phyloP scores from a whole-genome alignment of 2,888 invertebrate species.

The Eucera pruinosa region DNA sequence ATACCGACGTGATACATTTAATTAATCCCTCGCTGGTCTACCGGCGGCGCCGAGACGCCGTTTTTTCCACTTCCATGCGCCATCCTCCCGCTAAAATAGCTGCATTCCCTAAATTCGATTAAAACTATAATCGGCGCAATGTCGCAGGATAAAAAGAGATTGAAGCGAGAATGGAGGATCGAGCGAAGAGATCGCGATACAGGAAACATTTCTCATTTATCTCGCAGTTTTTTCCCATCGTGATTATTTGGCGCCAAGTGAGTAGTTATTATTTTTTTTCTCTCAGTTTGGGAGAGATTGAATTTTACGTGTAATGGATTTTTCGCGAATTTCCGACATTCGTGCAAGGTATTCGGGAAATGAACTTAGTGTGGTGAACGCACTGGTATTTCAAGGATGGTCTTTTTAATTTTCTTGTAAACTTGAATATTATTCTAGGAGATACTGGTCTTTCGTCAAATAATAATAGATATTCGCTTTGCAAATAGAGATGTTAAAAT shows the following conservation, averaged over 20 bases:
- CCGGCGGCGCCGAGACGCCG: constrained; percentile 56
- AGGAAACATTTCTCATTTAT: constrained; percentile 46
- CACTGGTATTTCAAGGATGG: not conserved
- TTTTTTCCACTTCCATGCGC: constrained; percentile 37
- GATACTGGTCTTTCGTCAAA: too few species aligned
- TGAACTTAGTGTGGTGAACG: not conserved
- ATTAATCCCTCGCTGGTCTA: constrained; percentile 67
- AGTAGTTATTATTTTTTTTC: not conserved
- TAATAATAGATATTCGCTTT: too few species aligned
- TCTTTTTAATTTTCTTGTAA: not conserved
- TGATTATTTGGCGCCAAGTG: not conserved
- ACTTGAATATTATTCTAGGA: too few species aligned
- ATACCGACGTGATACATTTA: constrained; percentile 65
- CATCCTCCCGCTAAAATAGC: constrained; percentile 47
- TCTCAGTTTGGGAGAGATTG: not conserved
- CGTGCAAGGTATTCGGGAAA: constrained; percentile 19
- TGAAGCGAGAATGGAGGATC: constrained; percentile 23
- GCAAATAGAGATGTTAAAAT: too few species aligned
- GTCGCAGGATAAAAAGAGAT: constrained; percentile 32
- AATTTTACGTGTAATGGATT: constrained; percentile 36
- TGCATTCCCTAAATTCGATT: constrained; percentile 73
- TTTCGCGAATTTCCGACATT: constrained; percentile 10
- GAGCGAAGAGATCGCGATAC: constrained; percentile 36
- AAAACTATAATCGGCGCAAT: constrained; percentile 65
- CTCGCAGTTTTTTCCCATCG: not conserved